Conservation (phyloP, 2,797 vertebrate species). For the Periophthalmus magnuspinnatus region DNA sequence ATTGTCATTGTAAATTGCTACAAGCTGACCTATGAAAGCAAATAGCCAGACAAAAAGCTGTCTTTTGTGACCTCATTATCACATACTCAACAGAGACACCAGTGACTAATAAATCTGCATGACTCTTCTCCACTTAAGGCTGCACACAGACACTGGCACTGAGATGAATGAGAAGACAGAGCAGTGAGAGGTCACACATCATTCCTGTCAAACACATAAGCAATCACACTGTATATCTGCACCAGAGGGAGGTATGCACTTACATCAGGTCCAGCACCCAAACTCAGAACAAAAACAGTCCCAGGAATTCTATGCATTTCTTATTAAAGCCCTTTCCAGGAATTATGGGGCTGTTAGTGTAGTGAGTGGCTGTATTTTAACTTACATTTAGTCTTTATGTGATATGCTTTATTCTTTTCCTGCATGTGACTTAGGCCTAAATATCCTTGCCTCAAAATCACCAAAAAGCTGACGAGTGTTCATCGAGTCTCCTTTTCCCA, state of each 20-base stretch:
- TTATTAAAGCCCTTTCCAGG: conserved; percentile 53
- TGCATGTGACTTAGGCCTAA: conserved; percentile 56
- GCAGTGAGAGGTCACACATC: conserved; percentile 40
- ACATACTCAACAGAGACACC: conserved; percentile 54
- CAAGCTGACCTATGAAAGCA: background rate
- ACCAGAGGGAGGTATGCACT: conserved; percentile 40
- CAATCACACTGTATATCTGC: conserved; percentile 25
- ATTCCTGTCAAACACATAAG: conserved; percentile 43
- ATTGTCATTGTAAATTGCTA: conserved; percentile 20
- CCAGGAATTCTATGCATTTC: conserved; percentile 64
- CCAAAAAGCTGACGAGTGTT: conserved; percentile 44
- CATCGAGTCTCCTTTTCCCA: conserved; percentile 37
- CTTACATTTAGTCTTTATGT: conserved; percentile 34
- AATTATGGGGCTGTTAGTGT: conserved; percentile 38
- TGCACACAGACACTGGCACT: conserved; percentile 35
- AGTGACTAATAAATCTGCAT: conserved; percentile 48
- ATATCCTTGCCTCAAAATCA: conserved; percentile 39
- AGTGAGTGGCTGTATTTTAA: conserved; percentile 55
- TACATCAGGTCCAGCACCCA: conserved; percentile 51
- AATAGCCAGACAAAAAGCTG: background rate
- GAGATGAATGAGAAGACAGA: conserved; percentile 41
- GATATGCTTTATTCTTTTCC: conserved; percentile 29
- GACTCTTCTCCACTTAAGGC: conserved; percentile 32
- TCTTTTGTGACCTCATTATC: conserved; percentile 64
- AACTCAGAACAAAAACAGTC: conserved; percentile 62